Base-by-base conservation (phyloP, 53 echinoderm and acorn worm species). In the Arbacia lixula region DNA sequence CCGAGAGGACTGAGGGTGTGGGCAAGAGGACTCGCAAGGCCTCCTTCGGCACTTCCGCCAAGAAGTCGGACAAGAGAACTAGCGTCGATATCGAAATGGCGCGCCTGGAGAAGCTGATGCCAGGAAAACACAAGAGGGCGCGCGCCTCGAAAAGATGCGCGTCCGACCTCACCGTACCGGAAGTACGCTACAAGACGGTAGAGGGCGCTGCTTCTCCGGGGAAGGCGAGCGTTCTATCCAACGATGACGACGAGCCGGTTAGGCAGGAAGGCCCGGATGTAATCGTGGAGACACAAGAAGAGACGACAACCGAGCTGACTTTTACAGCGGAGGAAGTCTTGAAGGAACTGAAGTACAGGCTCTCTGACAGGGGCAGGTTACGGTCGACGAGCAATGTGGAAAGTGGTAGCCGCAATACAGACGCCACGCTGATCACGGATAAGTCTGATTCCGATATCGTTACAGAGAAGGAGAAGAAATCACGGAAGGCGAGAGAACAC, bases 111-210 rank as follows among this genome's bases (percentile, higher is more conserved):
- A 71, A 30, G 46, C 46, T 71, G 46, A 42, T 71, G 30, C 71
- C 71, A 1, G 71, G 71, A 29, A 71, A 71, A 71, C 71, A 71
- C 66, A 36, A 36, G 50, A 71, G 42, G 27, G 42, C 41, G 35
- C 71, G 50, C 50, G 4, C 20, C 10, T 34, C 25, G 9, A 20
- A 16, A 10, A 10, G 42, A 26, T 29, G 46, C 27, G 50, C 24
- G 42, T 71, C 71, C 27, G 71, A 71, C 28, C 2, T 46, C 26
- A 19, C 49, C 16, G 42, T 42, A 49, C 71, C 41, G 2, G 49
- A 46, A 17, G 43, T 46, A 0, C 41, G 46, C 29, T 42, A 71
- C 41, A 71, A 71, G 41, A 1, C 71, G 16, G 29, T 37, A 71
- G 71, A 42, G 12, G 50, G 49, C 49, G 25, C 71, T 26, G 29